Percentiles rank a stretch among this genome's conserved stretches.
Conservation (phyloP, 2,113 vertebrate species). For the Leucopternis melanops region DNA sequence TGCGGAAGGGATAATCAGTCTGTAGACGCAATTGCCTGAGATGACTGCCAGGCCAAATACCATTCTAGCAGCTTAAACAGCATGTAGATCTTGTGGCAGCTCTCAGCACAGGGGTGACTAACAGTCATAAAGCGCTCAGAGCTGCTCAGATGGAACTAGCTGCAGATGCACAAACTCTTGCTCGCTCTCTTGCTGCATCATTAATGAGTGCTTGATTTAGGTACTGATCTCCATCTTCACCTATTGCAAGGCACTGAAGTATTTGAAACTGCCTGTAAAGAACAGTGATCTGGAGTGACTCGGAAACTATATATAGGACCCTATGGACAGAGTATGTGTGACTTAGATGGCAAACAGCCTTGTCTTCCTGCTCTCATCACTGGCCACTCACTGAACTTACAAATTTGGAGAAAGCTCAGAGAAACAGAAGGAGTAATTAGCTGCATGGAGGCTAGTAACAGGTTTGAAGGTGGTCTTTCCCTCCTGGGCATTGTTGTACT, state of each 20-base stretch:
- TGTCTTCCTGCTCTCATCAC: not conserved
- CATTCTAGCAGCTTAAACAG: not conserved
- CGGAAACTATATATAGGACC: not conserved
- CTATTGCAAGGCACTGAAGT: not conserved
- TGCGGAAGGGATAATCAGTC: not conserved
- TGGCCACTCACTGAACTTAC: not conserved
- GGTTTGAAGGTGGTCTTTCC: not conserved
- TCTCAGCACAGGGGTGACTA: not conserved
- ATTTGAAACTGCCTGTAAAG: not conserved
- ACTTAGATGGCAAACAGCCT: not conserved
- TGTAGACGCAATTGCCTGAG: not conserved
- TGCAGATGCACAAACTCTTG: not conserved
- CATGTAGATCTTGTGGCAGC: not conserved
- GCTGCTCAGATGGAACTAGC: not conserved
- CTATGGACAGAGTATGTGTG: not conserved
- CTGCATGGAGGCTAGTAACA: not conserved
- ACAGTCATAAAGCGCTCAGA: not conserved
- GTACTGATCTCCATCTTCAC: not conserved
- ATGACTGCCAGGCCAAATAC: not conserved
- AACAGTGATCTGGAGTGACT: not conserved
- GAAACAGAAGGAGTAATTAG: not conserved
- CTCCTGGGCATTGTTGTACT: conserved; percentile 34
- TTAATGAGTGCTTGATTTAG: not conserved
- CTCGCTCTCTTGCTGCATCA: not conserved
- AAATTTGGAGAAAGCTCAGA: not conserved